Evolutionary conservation across 2,888 invertebrate species (phyloP), one percentile per base, ranked within the genome.

Genomic region (Scelioninae gen. 2): DNA sequence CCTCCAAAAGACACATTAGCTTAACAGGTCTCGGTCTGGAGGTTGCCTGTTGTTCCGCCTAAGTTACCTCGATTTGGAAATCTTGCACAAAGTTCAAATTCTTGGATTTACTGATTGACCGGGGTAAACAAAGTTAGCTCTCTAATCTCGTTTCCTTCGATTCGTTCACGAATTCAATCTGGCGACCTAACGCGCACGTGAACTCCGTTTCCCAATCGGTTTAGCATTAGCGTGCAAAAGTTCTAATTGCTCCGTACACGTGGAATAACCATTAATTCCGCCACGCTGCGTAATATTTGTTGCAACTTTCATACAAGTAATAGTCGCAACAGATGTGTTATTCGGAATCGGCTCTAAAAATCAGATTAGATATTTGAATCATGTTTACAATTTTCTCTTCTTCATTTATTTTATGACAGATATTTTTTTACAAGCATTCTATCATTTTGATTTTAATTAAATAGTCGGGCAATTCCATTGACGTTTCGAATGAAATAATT

Each of bases 181-280:
- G 71, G 57, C 70, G 61, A 43, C 65, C 48, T 74, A 71, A 76
- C 77, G 72, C 73, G 61, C 63, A 73, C 71, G 67, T 63, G 63
- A 76, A 70, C 69, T 64, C 55, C 61, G 58, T 78, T 81, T 76
- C 78, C 78, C 81, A 83, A 85, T 85, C 80, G 80, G 80, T 84
- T 85, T 82, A 82, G 80, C 81, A 82, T 84, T 82, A 83, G 78
- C 81, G 76, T 64, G 78, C 76, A 81, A 82, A 85, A 82, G 79
- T 84, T 84, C 78, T 84, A 85, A 85, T 85, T 84, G 81, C 80
- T 77, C 63, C 67, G 63, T 81, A 81, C 77, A 81, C 80, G 41
- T 75, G 73, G 83, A 84, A 83, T 83, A 82, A 81, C 75, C 79
- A 81, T 82, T 81, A 80, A 78, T 78, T 78, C 57, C 25, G 33